Evolutionary conservation across 2,113 vertebrate genomes (phyloP).

Genomic region (Plotosus lineatus): DNA sequence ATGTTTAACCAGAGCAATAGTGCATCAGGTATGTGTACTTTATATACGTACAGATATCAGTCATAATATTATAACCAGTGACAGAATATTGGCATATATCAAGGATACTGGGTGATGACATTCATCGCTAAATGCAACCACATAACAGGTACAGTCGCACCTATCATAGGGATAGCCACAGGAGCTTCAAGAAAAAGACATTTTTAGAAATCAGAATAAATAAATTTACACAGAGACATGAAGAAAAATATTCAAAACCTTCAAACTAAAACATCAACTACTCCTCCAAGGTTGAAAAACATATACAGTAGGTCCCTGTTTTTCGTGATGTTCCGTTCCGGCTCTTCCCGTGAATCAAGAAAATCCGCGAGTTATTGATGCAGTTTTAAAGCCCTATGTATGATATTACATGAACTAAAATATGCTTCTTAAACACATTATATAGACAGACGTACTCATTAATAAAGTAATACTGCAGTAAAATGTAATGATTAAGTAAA

Average conservation of each 20-base stretch:
- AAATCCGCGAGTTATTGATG: too few species aligned
- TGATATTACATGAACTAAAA: too few species aligned
- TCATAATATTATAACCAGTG: not conserved
- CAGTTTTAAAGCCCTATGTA: too few species aligned
- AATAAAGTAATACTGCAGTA: too few species aligned
- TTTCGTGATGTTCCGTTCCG: too few species aligned
- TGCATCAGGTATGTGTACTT: not conserved
- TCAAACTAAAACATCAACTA: not conserved
- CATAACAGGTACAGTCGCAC: slow-evolving; percentile 82
- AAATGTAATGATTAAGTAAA: too few species aligned
- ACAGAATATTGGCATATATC: not conserved
- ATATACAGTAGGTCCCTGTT: too few species aligned
- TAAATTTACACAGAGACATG: not conserved
- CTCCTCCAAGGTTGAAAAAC: not conserved
- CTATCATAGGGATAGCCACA: slow-evolving; percentile 76
- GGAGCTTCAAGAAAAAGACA: slow-evolving; percentile 71
- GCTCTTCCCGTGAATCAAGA: too few species aligned
- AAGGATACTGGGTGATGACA: slow-evolving; percentile 97
- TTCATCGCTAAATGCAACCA: slow-evolving; percentile 96
- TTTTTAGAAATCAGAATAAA: not conserved
- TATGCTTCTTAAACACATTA: too few species aligned
- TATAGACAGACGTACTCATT: too few species aligned
- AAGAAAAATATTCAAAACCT: not conserved
- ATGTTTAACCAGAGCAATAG: not conserved
- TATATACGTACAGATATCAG: not conserved